A percentile compares a stretch with the other conserved stretches of the same genome.
Conservation (phyloP, 2,113 vertebrate species). For the Nymphicus hollandicus region DNA sequence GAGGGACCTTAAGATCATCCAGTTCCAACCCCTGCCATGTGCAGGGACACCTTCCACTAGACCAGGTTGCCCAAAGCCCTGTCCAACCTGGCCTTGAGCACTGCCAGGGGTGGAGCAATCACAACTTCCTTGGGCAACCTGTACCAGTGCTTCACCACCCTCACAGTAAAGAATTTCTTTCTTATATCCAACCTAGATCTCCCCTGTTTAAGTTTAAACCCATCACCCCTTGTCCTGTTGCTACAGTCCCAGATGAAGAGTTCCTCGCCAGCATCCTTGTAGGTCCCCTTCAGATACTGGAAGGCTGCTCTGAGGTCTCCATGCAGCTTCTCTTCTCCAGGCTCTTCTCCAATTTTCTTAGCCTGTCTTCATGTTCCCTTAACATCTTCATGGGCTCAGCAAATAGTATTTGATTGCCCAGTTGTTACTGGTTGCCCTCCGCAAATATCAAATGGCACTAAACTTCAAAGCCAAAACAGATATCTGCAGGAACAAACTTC, state of each 20-base stretch:
- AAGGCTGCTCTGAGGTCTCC: background rate
- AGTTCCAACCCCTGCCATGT: background rate
- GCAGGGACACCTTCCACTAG: background rate
- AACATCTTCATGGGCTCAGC: background rate
- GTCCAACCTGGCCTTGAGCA: background rate
- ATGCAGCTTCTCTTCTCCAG: background rate
- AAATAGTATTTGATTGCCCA: background rate
- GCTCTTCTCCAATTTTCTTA: background rate
- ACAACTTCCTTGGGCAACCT: background rate
- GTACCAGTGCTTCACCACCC: background rate
- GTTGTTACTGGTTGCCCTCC: background rate
- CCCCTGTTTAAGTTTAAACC: background rate
- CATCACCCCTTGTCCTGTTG: background rate
- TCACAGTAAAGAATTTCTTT: background rate
- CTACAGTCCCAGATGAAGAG: background rate
- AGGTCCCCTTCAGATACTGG: background rate
- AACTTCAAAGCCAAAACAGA: background rate
- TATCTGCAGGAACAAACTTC: background rate
- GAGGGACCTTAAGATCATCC: background rate
- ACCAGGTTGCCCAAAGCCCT: background rate
- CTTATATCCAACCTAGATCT: background rate
- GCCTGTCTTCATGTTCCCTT: background rate
- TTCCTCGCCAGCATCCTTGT: background rate
- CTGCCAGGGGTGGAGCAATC: background rate
- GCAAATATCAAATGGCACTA: background rate